phyloP scores from a whole-genome alignment of 2,888 invertebrate species.

The Pristionchus arcanus region DNA sequence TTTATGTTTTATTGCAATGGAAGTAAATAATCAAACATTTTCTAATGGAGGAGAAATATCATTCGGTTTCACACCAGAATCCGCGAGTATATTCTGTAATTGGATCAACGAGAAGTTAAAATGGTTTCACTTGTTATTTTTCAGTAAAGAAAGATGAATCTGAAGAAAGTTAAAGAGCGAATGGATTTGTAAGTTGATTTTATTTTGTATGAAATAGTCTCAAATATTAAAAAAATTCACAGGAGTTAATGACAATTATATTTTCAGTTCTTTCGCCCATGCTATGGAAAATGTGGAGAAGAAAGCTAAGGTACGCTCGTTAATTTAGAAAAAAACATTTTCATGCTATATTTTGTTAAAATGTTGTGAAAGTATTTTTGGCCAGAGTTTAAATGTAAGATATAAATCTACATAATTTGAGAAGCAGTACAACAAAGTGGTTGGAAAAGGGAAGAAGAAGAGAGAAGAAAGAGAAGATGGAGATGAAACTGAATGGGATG shows the following conservation, averaged over 20 bases:
- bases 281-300: constrained; percentile 43
- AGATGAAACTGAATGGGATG: constrained; percentile 27
- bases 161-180: constrained; percentile 46
- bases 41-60: not conserved
- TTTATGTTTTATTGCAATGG: not conserved
- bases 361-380: not conserved
- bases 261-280: constrained; percentile 31
- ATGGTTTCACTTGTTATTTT: not conserved
- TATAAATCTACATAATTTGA: not conserved
- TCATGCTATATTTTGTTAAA: not conserved
- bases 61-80: constrained; percentile 14
- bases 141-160: not conserved
- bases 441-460: constrained; percentile 24
- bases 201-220: not conserved
- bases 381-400: not conserved
- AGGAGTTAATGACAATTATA: not conserved
- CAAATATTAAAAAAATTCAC: no score
- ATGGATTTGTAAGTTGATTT: constrained; percentile 17
- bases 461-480: constrained; percentile 7
- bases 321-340: not conserved
- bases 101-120: not conserved
- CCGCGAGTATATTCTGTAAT: not conserved
- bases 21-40: not conserved
- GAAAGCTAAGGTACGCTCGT: not conserved
- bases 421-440: constrained; percentile 49